phyloP scores from a whole-genome alignment of 2,113 vertebrate genomes.

The Scopus umbretta region DNA sequence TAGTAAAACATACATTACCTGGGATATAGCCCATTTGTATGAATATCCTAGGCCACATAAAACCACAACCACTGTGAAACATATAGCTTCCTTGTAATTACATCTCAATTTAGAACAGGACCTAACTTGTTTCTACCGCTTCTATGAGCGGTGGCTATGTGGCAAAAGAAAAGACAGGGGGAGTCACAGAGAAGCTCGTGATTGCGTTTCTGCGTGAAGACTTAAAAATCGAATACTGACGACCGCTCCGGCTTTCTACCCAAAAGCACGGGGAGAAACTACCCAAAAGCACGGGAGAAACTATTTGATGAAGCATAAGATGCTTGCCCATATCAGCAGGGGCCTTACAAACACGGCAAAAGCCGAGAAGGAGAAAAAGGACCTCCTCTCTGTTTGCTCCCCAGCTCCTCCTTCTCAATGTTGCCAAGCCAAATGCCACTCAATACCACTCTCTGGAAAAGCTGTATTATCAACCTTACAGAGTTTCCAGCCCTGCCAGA shows the following conservation, averaged over 20 bases:
- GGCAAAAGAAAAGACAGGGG: neutral
- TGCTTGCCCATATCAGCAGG: neutral
- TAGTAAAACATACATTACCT: neutral
- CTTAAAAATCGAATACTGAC: neutral
- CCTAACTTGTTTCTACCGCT: neutral
- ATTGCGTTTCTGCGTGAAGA: neutral
- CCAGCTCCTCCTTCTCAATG: neutral
- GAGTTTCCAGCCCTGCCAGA: neutral
- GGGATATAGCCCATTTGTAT: neutral
- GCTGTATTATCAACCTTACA: no score
- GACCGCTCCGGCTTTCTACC: neutral
- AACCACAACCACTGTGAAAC: conserved; percentile 22
- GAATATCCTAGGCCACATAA: conserved; percentile 9
- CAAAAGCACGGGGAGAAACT: neutral
- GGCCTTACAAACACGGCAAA: neutral
- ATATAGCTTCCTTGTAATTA: conserved; percentile 43
- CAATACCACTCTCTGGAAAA: neutral
- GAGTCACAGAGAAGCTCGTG: neutral
- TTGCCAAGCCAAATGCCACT: neutral
- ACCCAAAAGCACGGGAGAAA: neutral
- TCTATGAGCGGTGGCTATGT: neutral
- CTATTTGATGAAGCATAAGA: neutral
- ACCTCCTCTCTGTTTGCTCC: neutral
- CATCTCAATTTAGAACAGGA: conserved; percentile 48
- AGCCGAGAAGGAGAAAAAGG: neutral